Conservation (phyloP, 2,113 vertebrate species). For the Lagopus leucura region DNA sequence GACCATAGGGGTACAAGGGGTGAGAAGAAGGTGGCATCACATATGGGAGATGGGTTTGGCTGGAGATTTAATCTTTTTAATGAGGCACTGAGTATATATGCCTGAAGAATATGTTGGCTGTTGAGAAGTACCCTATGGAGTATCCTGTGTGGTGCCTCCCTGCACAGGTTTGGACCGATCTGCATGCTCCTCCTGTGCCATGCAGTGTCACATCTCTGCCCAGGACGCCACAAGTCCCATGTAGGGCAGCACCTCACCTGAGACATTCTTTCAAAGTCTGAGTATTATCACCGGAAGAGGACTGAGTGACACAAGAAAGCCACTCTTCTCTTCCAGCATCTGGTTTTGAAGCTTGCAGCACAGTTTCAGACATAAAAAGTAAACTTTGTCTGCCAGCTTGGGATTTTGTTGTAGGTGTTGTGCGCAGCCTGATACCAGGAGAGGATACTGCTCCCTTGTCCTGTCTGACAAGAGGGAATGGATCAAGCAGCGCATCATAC, state of each 20-base stretch:
- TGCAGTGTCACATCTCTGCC: background rate
- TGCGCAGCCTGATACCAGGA: slow-evolving; percentile 20
- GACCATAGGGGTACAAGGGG: background rate
- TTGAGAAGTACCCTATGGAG: background rate
- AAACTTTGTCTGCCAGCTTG: background rate
- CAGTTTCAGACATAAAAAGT: background rate
- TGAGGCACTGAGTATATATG: background rate
- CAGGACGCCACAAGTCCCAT: rapidly evolving
- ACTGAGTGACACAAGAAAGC: background rate
- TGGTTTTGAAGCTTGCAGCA: background rate
- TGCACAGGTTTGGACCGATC: background rate
- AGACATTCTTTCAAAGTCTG: background rate
- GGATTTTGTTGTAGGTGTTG: background rate
- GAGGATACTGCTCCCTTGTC: slow-evolving; percentile 54
- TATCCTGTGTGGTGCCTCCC: background rate
- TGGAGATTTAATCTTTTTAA: background rate
- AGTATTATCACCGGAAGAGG: background rate
- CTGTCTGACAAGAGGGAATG: background rate
- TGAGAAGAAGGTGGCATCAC: background rate
- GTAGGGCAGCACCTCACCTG: rapidly evolving
- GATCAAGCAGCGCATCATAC: background rate
- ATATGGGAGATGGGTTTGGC: background rate
- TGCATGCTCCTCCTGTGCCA: background rate
- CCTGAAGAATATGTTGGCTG: background rate
- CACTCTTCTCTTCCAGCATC: background rate